Conservation (phyloP, 2,797 vertebrate genomes). For the Nasua narica region DNA sequence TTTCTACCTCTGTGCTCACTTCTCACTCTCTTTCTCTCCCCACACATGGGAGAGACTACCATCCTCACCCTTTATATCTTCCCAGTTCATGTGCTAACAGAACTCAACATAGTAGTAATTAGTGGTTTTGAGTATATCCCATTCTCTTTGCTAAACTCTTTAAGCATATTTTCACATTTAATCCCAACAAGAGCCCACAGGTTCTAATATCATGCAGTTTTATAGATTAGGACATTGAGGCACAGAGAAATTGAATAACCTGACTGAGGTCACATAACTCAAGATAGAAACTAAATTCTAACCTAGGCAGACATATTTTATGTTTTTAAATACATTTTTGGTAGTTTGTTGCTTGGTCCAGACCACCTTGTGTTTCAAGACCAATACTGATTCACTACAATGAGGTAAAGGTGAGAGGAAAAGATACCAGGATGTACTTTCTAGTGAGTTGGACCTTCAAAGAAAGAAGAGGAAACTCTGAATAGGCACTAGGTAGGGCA, state of each 20-base stretch:
- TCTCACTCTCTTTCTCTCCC: neutral
- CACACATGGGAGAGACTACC: neutral
- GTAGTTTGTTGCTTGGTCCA: neutral
- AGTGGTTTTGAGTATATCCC: neutral
- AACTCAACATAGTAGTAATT: neutral
- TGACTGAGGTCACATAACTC: neutral
- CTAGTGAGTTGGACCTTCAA: neutral
- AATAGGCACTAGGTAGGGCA: neutral
- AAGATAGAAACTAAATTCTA: neutral
- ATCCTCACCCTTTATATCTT: neutral
- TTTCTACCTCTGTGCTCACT: neutral
- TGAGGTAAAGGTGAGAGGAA: neutral
- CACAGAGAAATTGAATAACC: neutral
- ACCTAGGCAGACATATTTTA: neutral
- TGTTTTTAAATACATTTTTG: neutral
- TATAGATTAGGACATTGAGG: neutral
- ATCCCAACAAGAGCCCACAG: neutral
- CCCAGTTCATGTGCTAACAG: neutral
- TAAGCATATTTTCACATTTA: neutral
- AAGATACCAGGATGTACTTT: neutral
- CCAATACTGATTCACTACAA: neutral
- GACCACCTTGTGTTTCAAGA: neutral
- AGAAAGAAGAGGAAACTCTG: neutral
- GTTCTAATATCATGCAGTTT: neutral
- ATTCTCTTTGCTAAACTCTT: neutral